Conservation (phyloP, 2,797 vertebrate genomes). For the Chelon auratus region DNA sequence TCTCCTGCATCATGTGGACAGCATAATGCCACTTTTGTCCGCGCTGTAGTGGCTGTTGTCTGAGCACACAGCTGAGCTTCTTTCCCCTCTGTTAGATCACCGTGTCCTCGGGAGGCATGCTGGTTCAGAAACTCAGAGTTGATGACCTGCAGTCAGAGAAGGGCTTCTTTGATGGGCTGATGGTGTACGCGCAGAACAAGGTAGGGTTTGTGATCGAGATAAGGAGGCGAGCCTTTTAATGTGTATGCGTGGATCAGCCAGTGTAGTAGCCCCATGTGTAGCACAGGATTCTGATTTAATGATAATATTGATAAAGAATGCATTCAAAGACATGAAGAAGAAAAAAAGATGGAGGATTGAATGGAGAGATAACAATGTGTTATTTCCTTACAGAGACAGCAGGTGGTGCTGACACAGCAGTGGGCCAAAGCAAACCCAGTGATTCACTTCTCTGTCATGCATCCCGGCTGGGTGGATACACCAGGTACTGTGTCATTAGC, state of each 20-base stretch:
- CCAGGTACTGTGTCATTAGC: constrained; percentile 65
- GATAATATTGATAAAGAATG: not conserved
- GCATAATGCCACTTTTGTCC: constrained; percentile 71
- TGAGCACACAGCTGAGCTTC: constrained; percentile 65
- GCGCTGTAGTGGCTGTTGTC: constrained; percentile 54
- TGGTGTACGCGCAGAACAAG: constrained; percentile 85
- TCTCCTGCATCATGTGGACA: constrained; percentile 53
- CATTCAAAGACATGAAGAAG: not conserved
- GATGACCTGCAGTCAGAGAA: constrained; percentile 80
- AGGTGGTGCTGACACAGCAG: constrained; percentile 83
- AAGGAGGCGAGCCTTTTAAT: not conserved
- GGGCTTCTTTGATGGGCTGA: constrained; percentile 75
- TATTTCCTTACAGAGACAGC: constrained; percentile 80
- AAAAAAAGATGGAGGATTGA: not conserved
- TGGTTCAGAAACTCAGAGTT: constrained; percentile 80
- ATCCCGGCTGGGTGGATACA: constrained; percentile 82
- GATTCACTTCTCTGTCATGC: constrained; percentile 83
- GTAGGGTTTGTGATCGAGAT: constrained; percentile 48
- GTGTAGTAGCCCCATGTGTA: not conserved
- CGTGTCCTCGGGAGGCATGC: constrained; percentile 86
- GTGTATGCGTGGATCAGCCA: not conserved
- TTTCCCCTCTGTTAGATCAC: constrained; percentile 78
- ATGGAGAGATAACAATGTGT: constrained; percentile 13
- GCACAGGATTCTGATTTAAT: not conserved
- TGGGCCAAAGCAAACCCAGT: constrained; percentile 76